Evolutionary conservation across 1,140 invertebrate species (phyloP).

Genomic region (Papilio xuthus): DNA sequence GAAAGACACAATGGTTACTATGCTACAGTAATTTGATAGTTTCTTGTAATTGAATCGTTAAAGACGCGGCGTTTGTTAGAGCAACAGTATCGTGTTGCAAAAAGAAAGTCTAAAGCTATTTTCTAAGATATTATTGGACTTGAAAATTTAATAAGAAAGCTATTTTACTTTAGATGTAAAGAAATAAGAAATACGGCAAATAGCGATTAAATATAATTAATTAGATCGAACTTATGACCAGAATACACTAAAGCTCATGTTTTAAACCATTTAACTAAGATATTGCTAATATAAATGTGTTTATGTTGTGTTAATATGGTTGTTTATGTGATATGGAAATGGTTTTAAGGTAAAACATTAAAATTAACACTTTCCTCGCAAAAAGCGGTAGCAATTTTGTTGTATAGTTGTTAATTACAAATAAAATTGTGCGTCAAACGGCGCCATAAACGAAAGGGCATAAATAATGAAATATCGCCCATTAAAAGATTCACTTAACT

Average conservation of each 20-base stretch:
- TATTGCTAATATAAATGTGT: neutral
- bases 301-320: too few species aligned
- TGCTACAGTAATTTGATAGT: constrained; percentile 27
- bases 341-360: constrained; percentile 1
- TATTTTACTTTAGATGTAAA: too few species aligned
- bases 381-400: neutral
- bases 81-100: constrained; percentile 21
- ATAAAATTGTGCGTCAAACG: neutral
- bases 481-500: constrained; percentile 8
- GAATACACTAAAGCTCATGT: too few species aligned
- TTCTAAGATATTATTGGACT: constrained; percentile 2
- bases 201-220: too few species aligned
- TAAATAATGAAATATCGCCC: constrained; percentile 33
- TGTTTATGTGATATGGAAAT: too few species aligned
- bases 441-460: constrained; percentile 17
- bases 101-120: constrained; percentile 23
- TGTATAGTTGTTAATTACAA: constrained; percentile 22
- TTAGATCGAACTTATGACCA: too few species aligned
- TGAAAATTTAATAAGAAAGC: neutral
- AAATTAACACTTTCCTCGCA: neutral
- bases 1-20: constrained; percentile 37
- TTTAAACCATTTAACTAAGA: too few species aligned
- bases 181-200: too few species aligned
- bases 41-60: constrained; percentile 27
- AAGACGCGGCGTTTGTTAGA: constrained; percentile 7